These are phyloP conservation scores for Acleris cristana DNA, from an alignment of 2,888 invertebrate genomes.

Conservation along the genomic window DNA sequence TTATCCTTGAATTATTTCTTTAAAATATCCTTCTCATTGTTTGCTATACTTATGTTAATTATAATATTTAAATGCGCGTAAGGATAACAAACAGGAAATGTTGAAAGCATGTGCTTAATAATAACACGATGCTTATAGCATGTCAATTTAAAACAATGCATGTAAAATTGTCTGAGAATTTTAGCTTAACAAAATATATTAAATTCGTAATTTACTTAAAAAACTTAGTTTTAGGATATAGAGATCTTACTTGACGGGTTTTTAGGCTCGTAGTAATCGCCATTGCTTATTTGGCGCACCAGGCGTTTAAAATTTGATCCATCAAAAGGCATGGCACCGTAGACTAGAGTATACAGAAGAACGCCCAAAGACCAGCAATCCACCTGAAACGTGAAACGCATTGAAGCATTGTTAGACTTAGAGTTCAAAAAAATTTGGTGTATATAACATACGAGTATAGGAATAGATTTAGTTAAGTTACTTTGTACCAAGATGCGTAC, in stretches of 20 bases:
- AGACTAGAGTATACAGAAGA: constrained; percentile 97
- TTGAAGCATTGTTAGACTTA: neutral
- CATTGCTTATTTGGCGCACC: constrained; percentile 98
- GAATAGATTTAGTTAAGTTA: no score
- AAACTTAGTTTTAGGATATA: neutral
- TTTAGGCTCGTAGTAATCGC: constrained; percentile 98
- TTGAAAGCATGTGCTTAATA: neutral
- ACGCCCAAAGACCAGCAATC: constrained; percentile 98
- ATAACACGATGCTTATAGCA: no score
- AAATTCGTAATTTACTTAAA: no score
- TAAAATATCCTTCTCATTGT: neutral
- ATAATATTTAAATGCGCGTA: no score
- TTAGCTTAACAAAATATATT: no score
- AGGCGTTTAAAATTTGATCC: constrained; percentile 98
- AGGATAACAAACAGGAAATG: neutral
- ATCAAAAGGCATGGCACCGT: constrained; percentile 99
- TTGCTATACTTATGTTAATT: no score
- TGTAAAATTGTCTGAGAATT: neutral
- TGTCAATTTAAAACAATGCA: neutral
- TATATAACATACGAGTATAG: no score
- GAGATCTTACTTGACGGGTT: constrained; percentile 91
- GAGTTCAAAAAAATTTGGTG: no score
- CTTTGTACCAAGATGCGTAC: no score
- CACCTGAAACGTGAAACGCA: constrained; percentile 62
- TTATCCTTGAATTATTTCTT: neutral